Conservation (phyloP, 2,797 vertebrate species). For the Sternotherus odoratus region DNA sequence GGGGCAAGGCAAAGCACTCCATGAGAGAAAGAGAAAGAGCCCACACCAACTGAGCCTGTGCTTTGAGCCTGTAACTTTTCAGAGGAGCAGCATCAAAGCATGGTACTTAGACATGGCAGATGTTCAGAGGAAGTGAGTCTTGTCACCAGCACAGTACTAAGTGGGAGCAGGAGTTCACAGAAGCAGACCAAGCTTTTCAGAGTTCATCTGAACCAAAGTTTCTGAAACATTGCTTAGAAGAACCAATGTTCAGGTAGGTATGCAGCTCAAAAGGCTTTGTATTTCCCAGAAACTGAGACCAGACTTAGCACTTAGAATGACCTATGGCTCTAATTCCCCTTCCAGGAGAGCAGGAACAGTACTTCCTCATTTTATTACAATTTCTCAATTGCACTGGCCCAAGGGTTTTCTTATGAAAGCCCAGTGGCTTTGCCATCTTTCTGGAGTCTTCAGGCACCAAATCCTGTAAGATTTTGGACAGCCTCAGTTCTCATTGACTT, state of each 20-base stretch:
- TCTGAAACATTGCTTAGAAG: background rate
- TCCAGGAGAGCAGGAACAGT: background rate
- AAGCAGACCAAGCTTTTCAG: background rate
- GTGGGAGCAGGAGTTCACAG: background rate
- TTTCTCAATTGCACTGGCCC: background rate
- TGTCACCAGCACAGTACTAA: background rate
- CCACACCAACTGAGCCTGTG: background rate
- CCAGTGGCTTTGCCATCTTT: background rate
- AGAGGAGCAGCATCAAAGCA: background rate
- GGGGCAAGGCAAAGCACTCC: background rate
- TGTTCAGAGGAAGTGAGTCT: background rate
- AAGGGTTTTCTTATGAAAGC: background rate
- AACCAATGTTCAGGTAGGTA: background rate
- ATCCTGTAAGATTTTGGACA: background rate
- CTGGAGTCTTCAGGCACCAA: background rate
- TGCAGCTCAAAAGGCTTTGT: background rate
- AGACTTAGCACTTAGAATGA: background rate
- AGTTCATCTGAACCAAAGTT: background rate
- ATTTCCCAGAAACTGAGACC: background rate
- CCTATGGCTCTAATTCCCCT: background rate
- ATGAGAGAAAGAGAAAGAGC: rapidly evolving
- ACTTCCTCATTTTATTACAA: background rate
- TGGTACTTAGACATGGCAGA: background rate
- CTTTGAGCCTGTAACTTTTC: background rate
- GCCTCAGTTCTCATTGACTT: background rate